These are phyloP conservation scores for Nezara viridula DNA, from an alignment of 2,888 invertebrate genomes.

Conservation along the genomic window DNA sequence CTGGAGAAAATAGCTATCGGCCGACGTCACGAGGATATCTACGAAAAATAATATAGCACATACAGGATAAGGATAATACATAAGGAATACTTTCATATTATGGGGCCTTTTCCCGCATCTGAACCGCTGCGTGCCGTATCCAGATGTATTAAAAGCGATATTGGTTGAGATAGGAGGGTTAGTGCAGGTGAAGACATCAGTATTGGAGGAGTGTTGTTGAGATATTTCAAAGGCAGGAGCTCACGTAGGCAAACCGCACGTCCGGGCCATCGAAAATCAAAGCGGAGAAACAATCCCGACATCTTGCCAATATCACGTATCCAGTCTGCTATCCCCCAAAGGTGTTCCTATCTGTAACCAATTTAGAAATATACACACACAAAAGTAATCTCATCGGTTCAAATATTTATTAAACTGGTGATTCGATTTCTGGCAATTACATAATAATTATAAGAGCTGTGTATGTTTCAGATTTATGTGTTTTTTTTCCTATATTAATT, in stretches of 20 bases:
- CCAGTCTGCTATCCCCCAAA: not conserved
- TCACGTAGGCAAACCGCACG: conserved; percentile 21
- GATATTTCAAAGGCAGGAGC: conserved; percentile 14
- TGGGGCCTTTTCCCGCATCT: no score
- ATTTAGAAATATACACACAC: not conserved
- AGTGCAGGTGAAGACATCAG: not conserved
- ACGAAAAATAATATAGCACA: no score
- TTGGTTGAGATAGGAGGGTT: not conserved
- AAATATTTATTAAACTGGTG: no score
- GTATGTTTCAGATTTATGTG: no score
- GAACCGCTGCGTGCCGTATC: no score
- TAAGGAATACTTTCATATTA: no score
- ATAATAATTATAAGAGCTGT: no score
- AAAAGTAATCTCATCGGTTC: not conserved
- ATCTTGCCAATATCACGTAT: conserved; percentile 15
- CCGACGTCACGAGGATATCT: no score
- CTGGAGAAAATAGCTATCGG: no score
- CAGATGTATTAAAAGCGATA: not conserved
- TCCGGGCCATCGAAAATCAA: conserved; percentile 22
- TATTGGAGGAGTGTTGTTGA: conserved; percentile 32
- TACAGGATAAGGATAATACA: no score
- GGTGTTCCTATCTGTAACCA: not conserved
- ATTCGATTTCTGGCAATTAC: no score
- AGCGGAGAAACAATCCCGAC: conserved; percentile 8
- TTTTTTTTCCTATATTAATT: no score